Conservation (phyloP, 1,140 invertebrate genomes). For the Sycobia sp. region DNA sequence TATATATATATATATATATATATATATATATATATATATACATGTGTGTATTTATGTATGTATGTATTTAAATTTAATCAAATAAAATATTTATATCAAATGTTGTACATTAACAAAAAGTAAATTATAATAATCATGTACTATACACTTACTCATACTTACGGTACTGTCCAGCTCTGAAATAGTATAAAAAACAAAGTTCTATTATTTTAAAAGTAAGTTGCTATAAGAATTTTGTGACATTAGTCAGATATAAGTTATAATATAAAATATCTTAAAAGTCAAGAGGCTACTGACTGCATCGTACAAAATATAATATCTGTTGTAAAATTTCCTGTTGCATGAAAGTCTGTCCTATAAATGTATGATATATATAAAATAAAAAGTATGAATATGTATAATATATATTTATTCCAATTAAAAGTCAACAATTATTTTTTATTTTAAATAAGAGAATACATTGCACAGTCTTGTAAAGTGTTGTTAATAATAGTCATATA, state of each 20-base stretch:
- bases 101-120: constrained; percentile 3
- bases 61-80: background rate
- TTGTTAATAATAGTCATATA: constrained; percentile 4
- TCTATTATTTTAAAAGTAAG: background rate
- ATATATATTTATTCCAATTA: constrained; percentile 11
- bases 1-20: no score
- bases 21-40: no score
- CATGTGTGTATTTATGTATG: no score
- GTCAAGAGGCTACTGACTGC: constrained; percentile 4
- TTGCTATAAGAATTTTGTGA: background rate
- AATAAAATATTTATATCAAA: constrained; percentile 7
- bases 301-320: constrained; percentile 36
- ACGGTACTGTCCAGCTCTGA: constrained; percentile 15
- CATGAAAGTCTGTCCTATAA: constrained; percentile 49
- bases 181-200: background rate
- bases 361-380: constrained; percentile 48
- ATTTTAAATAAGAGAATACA: constrained; percentile 2
- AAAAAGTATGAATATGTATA: background rate
- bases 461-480: background rate
- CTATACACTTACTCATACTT: background rate
- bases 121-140: background rate
- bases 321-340: constrained; percentile 48
- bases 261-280: background rate
- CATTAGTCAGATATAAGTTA: background rate
- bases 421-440: constrained; percentile 4